Percentiles rank a stretch among this genome's conserved stretches.
phyloP scores from a whole-genome alignment of 2,113 vertebrate species.

The Mesoclemmys tuberculata region DNA sequence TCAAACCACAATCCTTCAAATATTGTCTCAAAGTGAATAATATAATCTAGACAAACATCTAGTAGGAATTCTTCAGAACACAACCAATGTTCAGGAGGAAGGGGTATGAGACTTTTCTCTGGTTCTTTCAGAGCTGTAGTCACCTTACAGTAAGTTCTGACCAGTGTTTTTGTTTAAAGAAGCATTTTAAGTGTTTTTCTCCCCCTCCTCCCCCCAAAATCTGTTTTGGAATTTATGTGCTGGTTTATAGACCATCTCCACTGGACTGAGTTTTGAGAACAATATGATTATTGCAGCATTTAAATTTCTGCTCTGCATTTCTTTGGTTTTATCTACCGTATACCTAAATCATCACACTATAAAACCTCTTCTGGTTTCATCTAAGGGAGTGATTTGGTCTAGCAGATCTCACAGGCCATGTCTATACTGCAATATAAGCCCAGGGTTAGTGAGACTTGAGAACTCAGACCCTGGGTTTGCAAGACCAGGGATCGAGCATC shows the following conservation, averaged over 20 bases:
- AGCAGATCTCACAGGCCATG: not conserved
- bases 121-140: not conserved
- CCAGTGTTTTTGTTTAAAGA: not conserved
- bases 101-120: not conserved
- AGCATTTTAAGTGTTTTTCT: not conserved
- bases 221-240: not conserved
- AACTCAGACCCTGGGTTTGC: not conserved
- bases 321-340: constrained; percentile 43
- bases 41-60: not conserved
- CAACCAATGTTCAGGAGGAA: not conserved
- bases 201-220: not conserved
- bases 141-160: not conserved
- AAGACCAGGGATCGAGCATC: not conserved
- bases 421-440: not conserved
- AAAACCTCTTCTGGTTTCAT: not conserved
- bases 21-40: constrained; percentile 11
- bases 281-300: constrained; percentile 29
- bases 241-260: not conserved
- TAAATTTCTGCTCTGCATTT: not conserved
- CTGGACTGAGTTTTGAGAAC: not conserved
- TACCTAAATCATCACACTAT: not conserved
- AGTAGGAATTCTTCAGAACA: not conserved
- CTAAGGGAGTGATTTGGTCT: not conserved
- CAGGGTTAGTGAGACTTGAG: not conserved
- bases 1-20: constrained; percentile 26